Evolutionary conservation across 2,113 vertebrate genomes (phyloP), one percentile per base, ranked within the genome.

Genomic region (Lophius piscatorius): DNA sequence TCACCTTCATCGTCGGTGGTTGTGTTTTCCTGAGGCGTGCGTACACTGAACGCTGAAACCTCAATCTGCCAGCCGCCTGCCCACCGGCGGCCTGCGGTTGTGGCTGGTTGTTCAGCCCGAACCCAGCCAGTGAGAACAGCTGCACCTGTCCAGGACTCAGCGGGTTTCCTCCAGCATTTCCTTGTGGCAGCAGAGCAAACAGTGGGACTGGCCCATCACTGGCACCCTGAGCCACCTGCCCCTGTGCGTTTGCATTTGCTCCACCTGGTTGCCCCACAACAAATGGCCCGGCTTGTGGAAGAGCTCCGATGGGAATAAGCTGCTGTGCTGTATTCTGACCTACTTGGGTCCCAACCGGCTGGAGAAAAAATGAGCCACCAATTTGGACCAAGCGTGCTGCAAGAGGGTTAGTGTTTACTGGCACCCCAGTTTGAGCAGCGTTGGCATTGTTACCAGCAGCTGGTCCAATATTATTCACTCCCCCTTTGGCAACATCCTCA

Each of bases 331-430:
- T 48, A 23, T 36, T 36, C 61, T 86, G 86, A 33, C 74, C 82
- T 33, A 51, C 9, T 31, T 71, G 76, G 47, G 74, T 81, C 14
- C 74, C 74, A 1, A 82, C 39, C 45, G 80, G 87, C 55, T 85
- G 87, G 47, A 88, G 21, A 3, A 87, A 68, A n/a, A 88, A 9
- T 1, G 81, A 56, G 28, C 79, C 79, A 9, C 78, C 82, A 12
- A 87, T 34, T 47, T 83, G 84, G 9, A 88, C 22, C 29, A 91
- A 42, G 44, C 67, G 85, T 10, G 64, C 84, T 40, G 84, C 1
- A 34, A 81, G 52, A 3, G 78, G 31, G 29, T 84, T 65, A 7
- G 70, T 70, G 3, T 74, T 87, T 38, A 76, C 14, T 4, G 65
- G 58, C 44, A 80, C 48, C 7, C 82, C 82, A 64, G 79, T 88